Evolutionary conservation across 2,113 vertebrate genomes (phyloP).

Genomic region (Percina caprodes): DNA sequence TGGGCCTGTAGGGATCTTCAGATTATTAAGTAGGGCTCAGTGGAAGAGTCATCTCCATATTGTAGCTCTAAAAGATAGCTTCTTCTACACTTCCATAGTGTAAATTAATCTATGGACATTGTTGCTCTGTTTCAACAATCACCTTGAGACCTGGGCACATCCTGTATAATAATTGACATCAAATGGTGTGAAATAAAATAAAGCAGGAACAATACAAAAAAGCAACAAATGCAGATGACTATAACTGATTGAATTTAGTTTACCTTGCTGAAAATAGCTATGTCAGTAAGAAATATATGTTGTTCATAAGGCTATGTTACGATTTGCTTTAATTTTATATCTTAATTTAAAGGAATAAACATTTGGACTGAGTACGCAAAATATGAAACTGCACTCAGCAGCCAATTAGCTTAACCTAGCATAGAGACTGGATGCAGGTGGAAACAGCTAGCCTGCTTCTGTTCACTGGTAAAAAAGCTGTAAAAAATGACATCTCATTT

Average conservation of each 20-base stretch:
- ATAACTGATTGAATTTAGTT: conserved; percentile 70
- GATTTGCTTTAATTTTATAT: conserved; percentile 21
- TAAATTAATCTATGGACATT: conserved; percentile 84
- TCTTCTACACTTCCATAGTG: conserved; percentile 68
- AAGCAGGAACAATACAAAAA: conserved; percentile 46
- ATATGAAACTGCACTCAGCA: not conserved
- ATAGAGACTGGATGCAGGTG: not conserved
- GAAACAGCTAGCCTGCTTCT: not conserved
- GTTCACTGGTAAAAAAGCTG: not conserved
- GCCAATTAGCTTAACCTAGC: not conserved
- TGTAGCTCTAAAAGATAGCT: conserved; percentile 81
- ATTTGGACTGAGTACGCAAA: conserved; percentile 8
- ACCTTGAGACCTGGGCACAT: conserved; percentile 71
- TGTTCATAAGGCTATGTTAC: conserved; percentile 13
- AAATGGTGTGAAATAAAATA: conserved; percentile 75
- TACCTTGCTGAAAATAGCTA: conserved; percentile 44
- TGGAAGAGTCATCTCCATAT: conserved; percentile 83
- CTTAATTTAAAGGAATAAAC: conserved; percentile 6
- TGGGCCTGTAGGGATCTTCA: conserved; percentile 86
- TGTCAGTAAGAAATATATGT: conserved; percentile 6
- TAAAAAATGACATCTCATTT: not conserved
- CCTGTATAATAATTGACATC: conserved; percentile 77
- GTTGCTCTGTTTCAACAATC: conserved; percentile 75
- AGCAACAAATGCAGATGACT: conserved; percentile 56
- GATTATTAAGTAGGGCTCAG: conserved; percentile 88